A percentile compares a stretch with the other conserved stretches of the same genome.
These are phyloP conservation scores for Muscicapa adusta DNA, from an alignment of 2,113 vertebrate genomes.

Conservation along the genomic window DNA sequence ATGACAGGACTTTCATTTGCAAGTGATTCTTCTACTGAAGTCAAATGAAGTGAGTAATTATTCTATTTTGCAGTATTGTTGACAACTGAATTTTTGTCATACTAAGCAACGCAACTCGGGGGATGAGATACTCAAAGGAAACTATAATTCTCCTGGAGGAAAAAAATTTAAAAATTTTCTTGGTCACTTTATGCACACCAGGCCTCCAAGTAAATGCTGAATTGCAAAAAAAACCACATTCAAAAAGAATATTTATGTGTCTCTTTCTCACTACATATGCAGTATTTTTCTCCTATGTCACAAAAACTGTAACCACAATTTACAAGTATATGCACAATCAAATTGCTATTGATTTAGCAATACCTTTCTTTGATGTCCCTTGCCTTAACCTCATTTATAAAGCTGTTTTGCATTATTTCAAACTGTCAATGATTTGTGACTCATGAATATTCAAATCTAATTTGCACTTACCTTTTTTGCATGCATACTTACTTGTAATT, in stretches of 20 bases:
- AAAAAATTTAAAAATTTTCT: neutral
- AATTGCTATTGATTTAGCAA: slow-evolving; percentile 77
- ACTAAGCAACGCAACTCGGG: slow-evolving; percentile 19
- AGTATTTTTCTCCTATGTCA: slow-evolving; percentile 65
- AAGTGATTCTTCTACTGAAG: slow-evolving; percentile 14
- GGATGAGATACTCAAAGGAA: neutral
- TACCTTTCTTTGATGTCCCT: slow-evolving; percentile 75
- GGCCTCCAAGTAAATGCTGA: slow-evolving; percentile 50
- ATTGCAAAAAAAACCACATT: slow-evolving; percentile 39
- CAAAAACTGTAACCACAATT: slow-evolving; percentile 73
- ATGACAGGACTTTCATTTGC: slow-evolving; percentile 31
- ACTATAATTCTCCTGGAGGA: slow-evolving; percentile 10
- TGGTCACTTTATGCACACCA: slow-evolving; percentile 54
- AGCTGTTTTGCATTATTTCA: slow-evolving; percentile 80
- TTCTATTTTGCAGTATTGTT: slow-evolving; percentile 17
- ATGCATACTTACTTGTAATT: slow-evolving; percentile 71
- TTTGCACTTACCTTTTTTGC: slow-evolving; percentile 78
- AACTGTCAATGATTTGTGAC: slow-evolving; percentile 80
- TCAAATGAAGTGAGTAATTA: neutral
- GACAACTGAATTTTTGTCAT: slow-evolving; percentile 24
- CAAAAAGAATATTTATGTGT: slow-evolving; percentile 67
- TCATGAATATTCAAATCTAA: slow-evolving; percentile 81
- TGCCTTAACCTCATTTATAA: slow-evolving; percentile 80
- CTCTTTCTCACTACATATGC: slow-evolving; percentile 49
- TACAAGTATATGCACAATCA: slow-evolving; percentile 76